Evolutionary conservation across 2,888 invertebrate genomes (phyloP).

Genomic region (Hirtodrosophila confusa): DNA sequence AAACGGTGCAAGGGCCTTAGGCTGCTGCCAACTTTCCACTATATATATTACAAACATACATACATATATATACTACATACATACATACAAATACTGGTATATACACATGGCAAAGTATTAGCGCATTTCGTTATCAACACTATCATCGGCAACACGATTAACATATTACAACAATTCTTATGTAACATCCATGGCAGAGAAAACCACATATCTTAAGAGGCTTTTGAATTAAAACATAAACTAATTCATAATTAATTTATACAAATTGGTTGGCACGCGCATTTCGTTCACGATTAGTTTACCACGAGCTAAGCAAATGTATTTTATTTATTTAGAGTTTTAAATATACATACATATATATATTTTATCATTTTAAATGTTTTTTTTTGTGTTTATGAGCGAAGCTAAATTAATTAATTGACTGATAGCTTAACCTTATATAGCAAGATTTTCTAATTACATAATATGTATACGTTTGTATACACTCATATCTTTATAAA

Average conservation of each 20-base stretch:
- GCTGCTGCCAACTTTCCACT: conserved; percentile 44
- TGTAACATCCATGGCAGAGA: conserved; percentile 33
- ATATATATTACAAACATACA: conserved; percentile 35
- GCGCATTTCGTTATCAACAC: conserved; percentile 34
- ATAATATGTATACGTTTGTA: conserved; percentile 42
- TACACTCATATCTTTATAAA: conserved; percentile 44
- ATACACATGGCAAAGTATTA: conserved; percentile 51
- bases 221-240: conserved; percentile 75
- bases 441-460: conserved; percentile 65
- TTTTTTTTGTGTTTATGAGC: conserved; percentile 42
- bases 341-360: conserved; percentile 13
- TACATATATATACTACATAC: conserved; percentile 35
- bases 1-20: conserved; percentile 46
- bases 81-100: conserved; percentile 15
- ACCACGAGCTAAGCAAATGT: conserved; percentile 31
- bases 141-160: conserved; percentile 14
- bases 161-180: conserved; percentile 32
- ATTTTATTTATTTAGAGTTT: conserved; percentile 45
- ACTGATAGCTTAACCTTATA: conserved; percentile 83
- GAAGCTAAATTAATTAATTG: conserved; percentile 78
- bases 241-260: conserved; percentile 50
- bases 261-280: conserved; percentile 45
- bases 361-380: conserved; percentile 6
- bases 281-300: conserved; percentile 52
- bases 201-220: conserved; percentile 81